Conservation (phyloP, 2,113 vertebrate species). For the Solea solea region DNA sequence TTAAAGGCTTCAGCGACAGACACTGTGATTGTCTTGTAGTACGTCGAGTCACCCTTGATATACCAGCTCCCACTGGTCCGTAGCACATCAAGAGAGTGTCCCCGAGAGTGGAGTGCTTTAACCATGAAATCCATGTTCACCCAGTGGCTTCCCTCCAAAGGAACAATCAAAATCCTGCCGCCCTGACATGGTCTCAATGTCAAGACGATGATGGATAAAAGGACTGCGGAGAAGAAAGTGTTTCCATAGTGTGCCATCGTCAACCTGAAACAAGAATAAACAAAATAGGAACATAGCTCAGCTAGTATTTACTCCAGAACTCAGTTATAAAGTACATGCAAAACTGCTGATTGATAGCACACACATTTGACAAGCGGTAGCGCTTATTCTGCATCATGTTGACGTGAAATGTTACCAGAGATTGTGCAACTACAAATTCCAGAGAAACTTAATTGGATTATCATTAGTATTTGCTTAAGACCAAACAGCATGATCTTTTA, state of each 20-base stretch:
- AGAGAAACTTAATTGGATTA: conserved; percentile 36
- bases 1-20: conserved; percentile 59
- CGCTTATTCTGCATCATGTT: not conserved
- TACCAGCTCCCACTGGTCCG: conserved; percentile 73
- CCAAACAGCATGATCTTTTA: conserved; percentile 12
- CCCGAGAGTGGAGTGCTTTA: conserved; percentile 66
- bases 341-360: not conserved
- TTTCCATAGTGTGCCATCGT: conserved; percentile 27
- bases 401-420: not conserved
- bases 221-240: conserved; percentile 12
- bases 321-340: not conserved
- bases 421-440: conserved; percentile 7
- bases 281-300: not conserved
- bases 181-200: conserved; percentile 28
- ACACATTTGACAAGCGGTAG: conserved; percentile 27
- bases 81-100: conserved; percentile 71
- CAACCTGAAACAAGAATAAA: conserved; percentile 26
- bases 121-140: conserved; percentile 78
- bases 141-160: conserved; percentile 81
- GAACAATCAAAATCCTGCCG: conserved; percentile 72
- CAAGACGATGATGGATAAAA: conserved; percentile 13
- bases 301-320: not conserved
- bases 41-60: conserved; percentile 53
- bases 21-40: conserved; percentile 71
- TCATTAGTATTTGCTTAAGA: conserved; percentile 7